Conservation (phyloP, 2,888 invertebrate species). For the Sesia apiformis region DNA sequence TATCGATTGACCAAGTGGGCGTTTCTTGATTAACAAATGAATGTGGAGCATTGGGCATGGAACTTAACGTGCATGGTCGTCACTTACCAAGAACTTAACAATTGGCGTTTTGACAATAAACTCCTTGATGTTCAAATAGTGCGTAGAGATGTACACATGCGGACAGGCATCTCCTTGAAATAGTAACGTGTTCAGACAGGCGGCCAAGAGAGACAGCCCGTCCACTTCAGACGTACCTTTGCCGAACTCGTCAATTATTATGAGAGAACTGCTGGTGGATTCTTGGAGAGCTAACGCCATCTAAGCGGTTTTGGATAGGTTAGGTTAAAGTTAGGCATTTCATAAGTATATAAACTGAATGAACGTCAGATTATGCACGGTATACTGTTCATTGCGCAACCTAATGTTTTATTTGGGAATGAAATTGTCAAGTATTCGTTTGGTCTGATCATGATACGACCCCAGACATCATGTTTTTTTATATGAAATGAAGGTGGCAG, state of each 20-base stretch:
- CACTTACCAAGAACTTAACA: constrained; percentile 70
- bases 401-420: too few species aligned
- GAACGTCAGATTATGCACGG: too few species aligned
- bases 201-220: constrained; percentile 82
- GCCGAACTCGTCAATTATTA: constrained; percentile 93
- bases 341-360: too few species aligned
- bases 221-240: constrained; percentile 86
- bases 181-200: constrained; percentile 79
- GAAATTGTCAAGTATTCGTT: too few species aligned
- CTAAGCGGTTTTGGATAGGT: constrained; percentile 42
- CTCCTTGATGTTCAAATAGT: constrained; percentile 79
- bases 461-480: too few species aligned
- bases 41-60: not conserved
- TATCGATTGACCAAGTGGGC: too few species aligned
- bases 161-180: constrained; percentile 76
- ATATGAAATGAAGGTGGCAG: too few species aligned
- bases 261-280: constrained; percentile 78
- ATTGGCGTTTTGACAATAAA: constrained; percentile 70
- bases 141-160: constrained; percentile 85
- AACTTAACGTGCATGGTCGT: too few species aligned
- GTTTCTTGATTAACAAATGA: too few species aligned
- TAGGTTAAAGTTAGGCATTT: too few species aligned
- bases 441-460: too few species aligned
- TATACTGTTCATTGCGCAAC: too few species aligned
- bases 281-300: constrained; percentile 81